These are phyloP conservation scores for Ostrea edulis DNA, from an alignment of 1,140 invertebrate genomes.

Conservation along the genomic window DNA sequence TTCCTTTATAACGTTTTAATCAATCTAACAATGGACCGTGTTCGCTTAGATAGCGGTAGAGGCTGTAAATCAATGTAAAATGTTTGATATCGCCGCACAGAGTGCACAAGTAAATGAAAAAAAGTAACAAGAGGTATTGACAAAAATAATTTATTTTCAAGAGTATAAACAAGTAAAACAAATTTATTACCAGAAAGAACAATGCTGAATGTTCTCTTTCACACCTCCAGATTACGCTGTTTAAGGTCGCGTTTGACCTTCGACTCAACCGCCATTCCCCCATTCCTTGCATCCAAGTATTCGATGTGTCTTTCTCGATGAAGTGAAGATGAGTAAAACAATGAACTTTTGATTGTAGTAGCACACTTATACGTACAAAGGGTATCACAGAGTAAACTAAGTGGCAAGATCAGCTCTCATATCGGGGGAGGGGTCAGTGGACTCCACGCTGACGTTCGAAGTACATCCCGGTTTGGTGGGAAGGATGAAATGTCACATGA, in stretches of 20 bases:
- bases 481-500: slow-evolving; percentile 72
- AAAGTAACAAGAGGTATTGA: slow-evolving; percentile 20
- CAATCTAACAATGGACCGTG: not conserved
- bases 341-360: slow-evolving; percentile 29
- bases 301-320: not conserved
- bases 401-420: slow-evolving; percentile 55
- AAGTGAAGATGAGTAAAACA: not conserved
- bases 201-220: not conserved
- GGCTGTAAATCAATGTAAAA: slow-evolving; percentile 6
- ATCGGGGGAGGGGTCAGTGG: slow-evolving; percentile 72
- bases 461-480: slow-evolving; percentile 59
- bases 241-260: not conserved
- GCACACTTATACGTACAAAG: not conserved
- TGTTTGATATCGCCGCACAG: slow-evolving; percentile 30
- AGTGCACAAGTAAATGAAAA: slow-evolving; percentile 34
- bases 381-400: not conserved
- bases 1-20: slow-evolving; percentile 29
- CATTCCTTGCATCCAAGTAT: not conserved
- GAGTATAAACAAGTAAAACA: slow-evolving; percentile 32
- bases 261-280: not conserved
- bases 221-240: slow-evolving; percentile 4
- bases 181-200: slow-evolving; percentile 32
- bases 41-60: slow-evolving; percentile 14
- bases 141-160: slow-evolving; percentile 33
- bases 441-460: slow-evolving; percentile 68